Conservation (phyloP, 2,888 invertebrate genomes). For the Patella pellucida region DNA sequence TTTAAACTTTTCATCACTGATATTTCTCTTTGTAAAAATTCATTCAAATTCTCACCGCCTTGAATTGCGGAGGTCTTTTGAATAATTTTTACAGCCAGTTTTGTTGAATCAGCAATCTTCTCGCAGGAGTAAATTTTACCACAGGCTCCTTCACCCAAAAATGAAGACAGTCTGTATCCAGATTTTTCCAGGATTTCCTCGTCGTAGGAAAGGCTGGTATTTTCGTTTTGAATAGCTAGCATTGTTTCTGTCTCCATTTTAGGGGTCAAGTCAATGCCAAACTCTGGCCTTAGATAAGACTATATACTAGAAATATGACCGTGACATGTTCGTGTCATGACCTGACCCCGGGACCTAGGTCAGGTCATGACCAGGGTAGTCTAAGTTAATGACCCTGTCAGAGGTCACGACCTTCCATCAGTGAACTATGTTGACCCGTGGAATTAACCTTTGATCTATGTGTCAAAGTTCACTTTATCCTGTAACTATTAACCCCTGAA, state of each 20-base stretch:
- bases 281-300: background rate
- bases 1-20: background rate
- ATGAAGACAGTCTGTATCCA: constrained; percentile 5
- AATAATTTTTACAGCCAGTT: background rate
- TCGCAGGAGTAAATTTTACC: constrained; percentile 4
- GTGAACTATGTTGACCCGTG: background rate
- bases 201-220: no score
- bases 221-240: no score
- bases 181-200: background rate
- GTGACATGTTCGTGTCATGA: background rate
- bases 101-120: background rate
- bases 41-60: background rate
- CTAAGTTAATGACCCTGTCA: background rate
- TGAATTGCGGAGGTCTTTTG: background rate
- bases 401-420: background rate
- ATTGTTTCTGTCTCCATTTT: constrained; percentile 1
- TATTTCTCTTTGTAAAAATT: background rate
- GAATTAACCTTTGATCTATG: background rate
- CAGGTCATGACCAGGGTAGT: background rate
- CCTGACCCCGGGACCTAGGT: background rate
- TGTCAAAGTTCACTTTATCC: background rate
- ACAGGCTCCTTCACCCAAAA: constrained; percentile 3
- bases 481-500: background rate
- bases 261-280: background rate
- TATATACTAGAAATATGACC: constrained; percentile 6